These are phyloP conservation scores for Scaeva pyrastri DNA, from an alignment of 2,888 invertebrate genomes.

Conservation along the genomic window DNA sequence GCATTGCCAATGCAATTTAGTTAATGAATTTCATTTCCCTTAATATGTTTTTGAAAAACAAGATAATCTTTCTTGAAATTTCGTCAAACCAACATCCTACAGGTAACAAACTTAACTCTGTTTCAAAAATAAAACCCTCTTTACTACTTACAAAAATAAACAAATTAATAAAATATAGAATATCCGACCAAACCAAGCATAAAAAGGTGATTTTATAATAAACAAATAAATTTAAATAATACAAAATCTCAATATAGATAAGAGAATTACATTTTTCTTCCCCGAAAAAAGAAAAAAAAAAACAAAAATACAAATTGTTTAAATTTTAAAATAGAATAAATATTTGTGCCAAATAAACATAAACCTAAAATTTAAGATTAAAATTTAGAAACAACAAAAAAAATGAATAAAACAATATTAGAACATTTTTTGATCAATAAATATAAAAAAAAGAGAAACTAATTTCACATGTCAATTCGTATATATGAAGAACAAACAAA, in stretches of 20 bases:
- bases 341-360: conserved; percentile 65
- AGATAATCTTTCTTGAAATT: not conserved
- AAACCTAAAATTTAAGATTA: conserved; percentile 36
- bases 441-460: conserved; percentile 35
- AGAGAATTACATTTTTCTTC: not conserved
- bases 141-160: not conserved
- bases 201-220: conserved; percentile 41
- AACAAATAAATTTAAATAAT: too few relatives aligned
- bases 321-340: conserved; percentile 28
- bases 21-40: too few relatives aligned
- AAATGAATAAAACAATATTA: conserved; percentile 11
- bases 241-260: not conserved
- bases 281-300: too few relatives aligned
- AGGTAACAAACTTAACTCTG: not conserved
- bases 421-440: conserved; percentile 27
- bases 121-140: not conserved
- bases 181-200: conserved; percentile 57
- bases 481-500: conserved; percentile 35
- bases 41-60: too few relatives aligned
- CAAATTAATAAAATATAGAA: not conserved
- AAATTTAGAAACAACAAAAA: not conserved
- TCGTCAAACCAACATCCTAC: not conserved
- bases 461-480: conserved; percentile 69
- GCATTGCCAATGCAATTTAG: too few relatives aligned
- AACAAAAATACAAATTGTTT: conserved; percentile 9